These are phyloP conservation scores for Ceratina calcarata DNA, from an alignment of 1,140 invertebrate species.

Conservation along the genomic window DNA sequence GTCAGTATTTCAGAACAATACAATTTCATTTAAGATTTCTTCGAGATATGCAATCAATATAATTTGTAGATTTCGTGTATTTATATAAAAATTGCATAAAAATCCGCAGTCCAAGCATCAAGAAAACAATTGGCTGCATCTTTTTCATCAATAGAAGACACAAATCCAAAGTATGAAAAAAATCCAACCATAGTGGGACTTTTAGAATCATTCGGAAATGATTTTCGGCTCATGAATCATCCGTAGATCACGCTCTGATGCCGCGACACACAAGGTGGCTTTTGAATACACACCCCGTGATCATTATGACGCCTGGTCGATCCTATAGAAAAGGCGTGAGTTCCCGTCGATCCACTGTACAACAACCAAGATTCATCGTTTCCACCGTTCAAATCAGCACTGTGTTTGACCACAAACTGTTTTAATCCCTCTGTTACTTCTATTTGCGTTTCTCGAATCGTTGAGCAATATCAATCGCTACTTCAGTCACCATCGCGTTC, in stretches of 20 bases:
- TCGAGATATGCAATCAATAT: no score
- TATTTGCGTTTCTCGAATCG: slow-evolving; percentile 66
- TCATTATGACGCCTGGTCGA: slow-evolving; percentile 62
- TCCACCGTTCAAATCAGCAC: slow-evolving; percentile 58
- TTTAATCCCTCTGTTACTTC: slow-evolving; percentile 69
- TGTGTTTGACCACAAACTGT: slow-evolving; percentile 70
- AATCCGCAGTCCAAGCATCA: no score
- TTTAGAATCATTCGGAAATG: background rate
- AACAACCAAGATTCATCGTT: slow-evolving; percentile 62
- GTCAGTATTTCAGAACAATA: no score
- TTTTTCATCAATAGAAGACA: no score
- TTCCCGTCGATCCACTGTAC: slow-evolving; percentile 53
- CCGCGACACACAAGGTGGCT: slow-evolving; percentile 39
- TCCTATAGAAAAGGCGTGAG: slow-evolving; percentile 57
- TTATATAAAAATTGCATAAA: no score
- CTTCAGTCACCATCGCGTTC: background rate
- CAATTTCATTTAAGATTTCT: no score
- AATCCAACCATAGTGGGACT: no score
- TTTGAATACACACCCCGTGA: slow-evolving; percentile 30
- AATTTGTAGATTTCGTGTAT: no score
- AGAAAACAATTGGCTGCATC: no score
- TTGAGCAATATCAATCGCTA: slow-evolving; percentile 48
- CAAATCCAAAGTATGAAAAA: no score
- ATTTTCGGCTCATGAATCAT: slow-evolving; percentile 12
- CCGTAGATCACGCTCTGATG: slow-evolving; percentile 32